Evolutionary conservation across 1,140 invertebrate species (phyloP), one percentile per base, ranked within the genome.

Genomic region (Zaprionus kolodkinae): DNA sequence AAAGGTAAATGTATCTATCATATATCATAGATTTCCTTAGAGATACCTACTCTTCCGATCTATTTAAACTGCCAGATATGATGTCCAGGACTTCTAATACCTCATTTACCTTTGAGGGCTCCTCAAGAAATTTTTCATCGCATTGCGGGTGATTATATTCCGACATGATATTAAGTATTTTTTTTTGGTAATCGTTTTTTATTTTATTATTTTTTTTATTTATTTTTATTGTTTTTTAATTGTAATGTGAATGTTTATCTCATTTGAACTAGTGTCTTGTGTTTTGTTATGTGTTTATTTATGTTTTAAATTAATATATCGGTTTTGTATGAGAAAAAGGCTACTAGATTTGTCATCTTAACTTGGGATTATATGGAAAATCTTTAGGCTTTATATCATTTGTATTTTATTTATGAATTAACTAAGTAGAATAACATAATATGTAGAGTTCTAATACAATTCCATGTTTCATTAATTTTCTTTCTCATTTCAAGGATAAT

Each of bases 71-170:
- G 6, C 4, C 33, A 3, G 7, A 5, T 13, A 87, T 66, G 0
- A 0, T 3, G 0, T 69, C 62, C 5, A 87, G 33, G 12, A 50
- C 59, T 7, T 81, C 50, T 1, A 84, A 13, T 0, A 78, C 6
- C 1, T 88, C 84, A 0, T 30, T 10, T 0, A 87, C 62, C 10
- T 61, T 72, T 1, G 84, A 81, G 0, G 62, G 65, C 7, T 48
- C 1, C 0, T 38, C 7, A 0, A 87, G 68, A 15, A 88, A 87
- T 1, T 38, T 50, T 33, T 87, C 84, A 38, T 88, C 25, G 5
- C 4, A 54, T 25, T 79, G 57, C 0, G 68, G 67, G 27, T 75
- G 61, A 21, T 70, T 50, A 21, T 12, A 9, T 0, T 0, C 9
- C 6, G n/a, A n/a, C 12, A 15, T 48, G 33, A 7, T 56, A 35